Evolutionary conservation across 2,113 vertebrate genomes (phyloP), one percentile per base, ranked within the genome.

Genomic region (Smithornis capensis): DNA sequence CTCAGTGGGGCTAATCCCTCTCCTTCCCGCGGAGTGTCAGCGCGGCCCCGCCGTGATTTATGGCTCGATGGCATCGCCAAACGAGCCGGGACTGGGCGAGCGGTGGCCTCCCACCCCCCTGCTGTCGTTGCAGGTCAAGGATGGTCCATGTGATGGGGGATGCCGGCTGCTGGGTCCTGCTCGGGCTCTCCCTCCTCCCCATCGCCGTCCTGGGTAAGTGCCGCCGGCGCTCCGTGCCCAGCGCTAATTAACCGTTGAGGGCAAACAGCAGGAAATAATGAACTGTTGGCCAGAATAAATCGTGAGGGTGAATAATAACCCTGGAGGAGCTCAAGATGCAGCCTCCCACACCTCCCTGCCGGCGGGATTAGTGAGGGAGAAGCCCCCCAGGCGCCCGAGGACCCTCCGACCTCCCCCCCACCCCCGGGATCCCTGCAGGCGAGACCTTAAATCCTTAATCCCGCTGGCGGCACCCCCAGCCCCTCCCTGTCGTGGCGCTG

Each of bases 151-250:
- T n/a, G 50, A 95, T 94, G 95, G 83, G 89, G 77, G 96, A 96
- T 96, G 92, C 84, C 80, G 79, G 68, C 40, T 77, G 96, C 94
- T 96, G 97, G 90, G 38, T 97, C 77, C 84, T 97, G 87, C 96
- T 97, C 27, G 97, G 96, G 56, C 85, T 93, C 55, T 97, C 96
- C 62, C 92, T 98, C 24, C 88, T 97, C 69, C 92, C 95, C 95
- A 40, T 94, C 62, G 76, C 96, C 10, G 82, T 96, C 53, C 92
- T 97, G 86, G 97, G 98, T 98, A 74, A 98, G 98, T 96, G 50
- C 65, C 0, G 0, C 31, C 27, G 2, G 7, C 9, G 25, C 40
- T 19, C 42, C 4, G 0, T 5, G 14, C 33, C 77, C 7, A 2
- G 5, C 12, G 71, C 27, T 55, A 22, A 78, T 57, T 28, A 56